Base-by-base conservation (phyloP, 2,113 vertebrate species). In the Lontra canadensis region DNA sequence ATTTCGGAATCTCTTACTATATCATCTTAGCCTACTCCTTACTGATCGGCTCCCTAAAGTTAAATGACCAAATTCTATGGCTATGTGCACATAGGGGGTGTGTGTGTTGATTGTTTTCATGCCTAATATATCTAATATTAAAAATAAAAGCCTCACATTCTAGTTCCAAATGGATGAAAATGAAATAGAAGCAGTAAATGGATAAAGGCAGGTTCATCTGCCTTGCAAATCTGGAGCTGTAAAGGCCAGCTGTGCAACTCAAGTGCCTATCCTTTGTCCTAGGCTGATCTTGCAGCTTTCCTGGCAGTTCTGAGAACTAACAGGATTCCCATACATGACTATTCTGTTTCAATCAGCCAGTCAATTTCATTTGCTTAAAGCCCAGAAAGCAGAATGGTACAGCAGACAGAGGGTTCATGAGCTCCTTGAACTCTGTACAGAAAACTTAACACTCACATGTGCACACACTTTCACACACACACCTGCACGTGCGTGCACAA, bases 351-450 rank as follows among this genome's bases (percentile, higher is more conserved):
- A 93, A 52, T n/a, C 39, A 84, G 80, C 26, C 9, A 36, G 47
- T 92, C 21, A 88, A 87, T 71, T 88, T 93, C 52, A 95, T 29
- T 78, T 83, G 47, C 39, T 92, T 93, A 78, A 95, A 94, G 93
- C 26, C 71, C 73, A 95, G 76, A 96, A 86, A 39, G 23, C 18
- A 79, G 34, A 93, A 39, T 65, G 44, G 95, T 23, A 73, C 1
- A 42, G 47, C 21, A 49, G 25, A 87, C 23, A 83, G 84, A 34
- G 36, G 23, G 63, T 63, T 57, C 36, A 65, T 21, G 10, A 95
- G 39, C 31, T 81, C 55, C 67, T 69, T 88, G 42, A 69, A 85
- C n/a, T 63, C 10, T 71, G 31, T 18, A 76, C 12, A 9, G 83
- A 71, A 90, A 57, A 94, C 29, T 36, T 65, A 47, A 78, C 29